phyloP scores from a whole-genome alignment of 2,113 vertebrate genomes.

The Chunga burmeisteri region DNA sequence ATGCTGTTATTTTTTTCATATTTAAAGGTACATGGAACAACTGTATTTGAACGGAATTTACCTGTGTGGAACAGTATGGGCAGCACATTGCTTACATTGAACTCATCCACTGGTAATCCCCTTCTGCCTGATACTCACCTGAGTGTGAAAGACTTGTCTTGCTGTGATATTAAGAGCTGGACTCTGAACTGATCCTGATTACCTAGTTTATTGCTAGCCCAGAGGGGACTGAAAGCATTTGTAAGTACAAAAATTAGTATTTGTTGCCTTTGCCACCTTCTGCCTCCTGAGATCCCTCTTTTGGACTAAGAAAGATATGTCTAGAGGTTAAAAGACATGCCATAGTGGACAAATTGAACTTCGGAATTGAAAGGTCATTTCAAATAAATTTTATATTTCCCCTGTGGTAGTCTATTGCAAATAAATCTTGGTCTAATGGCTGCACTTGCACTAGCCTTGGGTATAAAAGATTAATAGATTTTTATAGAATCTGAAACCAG shows the following conservation, averaged over 20 bases:
- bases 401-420: neutral
- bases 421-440: conserved; percentile 51
- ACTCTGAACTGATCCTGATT: neutral
- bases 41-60: neutral
- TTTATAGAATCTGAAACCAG: neutral
- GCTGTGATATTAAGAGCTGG: neutral
- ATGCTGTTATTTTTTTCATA: neutral
- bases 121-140: neutral
- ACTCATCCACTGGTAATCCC: neutral
- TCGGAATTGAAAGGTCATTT: conserved; percentile 36
- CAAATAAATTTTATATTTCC: conserved; percentile 55
- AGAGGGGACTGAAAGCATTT: neutral
- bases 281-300: neutral
- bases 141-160: neutral
- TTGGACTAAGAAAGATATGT: neutral
- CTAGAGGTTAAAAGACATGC: conserved; percentile 13
- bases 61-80: neutral
- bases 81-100: neutral
- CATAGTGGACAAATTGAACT: conserved; percentile 22
- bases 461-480: conserved; percentile 14
- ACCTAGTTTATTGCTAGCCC: neutral
- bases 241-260: conserved; percentile 6
- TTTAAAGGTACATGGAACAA: neutral
- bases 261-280: neutral
- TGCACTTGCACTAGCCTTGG: neutral